phyloP scores from a whole-genome alignment of 2,797 vertebrate species.

The Acanthis flammea region DNA sequence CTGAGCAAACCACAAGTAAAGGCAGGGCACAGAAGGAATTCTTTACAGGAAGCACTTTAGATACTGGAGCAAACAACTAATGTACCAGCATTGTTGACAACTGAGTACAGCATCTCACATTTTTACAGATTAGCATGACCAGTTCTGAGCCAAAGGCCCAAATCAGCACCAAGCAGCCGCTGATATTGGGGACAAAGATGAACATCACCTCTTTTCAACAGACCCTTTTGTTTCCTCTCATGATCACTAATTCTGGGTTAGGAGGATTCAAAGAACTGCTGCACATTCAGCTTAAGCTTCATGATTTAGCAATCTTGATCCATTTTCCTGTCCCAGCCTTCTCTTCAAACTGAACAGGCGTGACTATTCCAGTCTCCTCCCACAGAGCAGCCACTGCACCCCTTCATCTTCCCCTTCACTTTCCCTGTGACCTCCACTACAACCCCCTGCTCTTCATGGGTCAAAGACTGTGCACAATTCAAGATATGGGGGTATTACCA shows the following conservation, averaged over 20 bases:
- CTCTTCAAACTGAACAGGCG: not conserved
- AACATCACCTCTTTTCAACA: not conserved
- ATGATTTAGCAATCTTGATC: not conserved
- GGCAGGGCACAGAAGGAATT: not conserved
- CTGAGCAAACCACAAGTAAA: not conserved
- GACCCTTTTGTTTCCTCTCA: not conserved
- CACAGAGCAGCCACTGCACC: not conserved
- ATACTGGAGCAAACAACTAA: not conserved
- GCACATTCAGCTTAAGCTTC: not conserved
- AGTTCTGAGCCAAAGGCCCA: not conserved
- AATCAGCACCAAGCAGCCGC: not conserved
- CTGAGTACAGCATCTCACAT: not conserved
- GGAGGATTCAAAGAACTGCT: not conserved
- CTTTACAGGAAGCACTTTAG: constrained; percentile 53
- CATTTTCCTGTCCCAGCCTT: not conserved
- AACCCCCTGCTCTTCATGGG: not conserved
- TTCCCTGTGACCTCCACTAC: not conserved
- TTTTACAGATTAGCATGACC: not conserved
- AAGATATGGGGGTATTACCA: too few species aligned
- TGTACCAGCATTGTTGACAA: not conserved
- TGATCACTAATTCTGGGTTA: not conserved
- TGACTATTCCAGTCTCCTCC: not conserved
- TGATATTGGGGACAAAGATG: accelerated
- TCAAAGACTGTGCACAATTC: not conserved
- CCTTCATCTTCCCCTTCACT: not conserved